Evolutionary conservation across 2,888 invertebrate genomes (phyloP).

Genomic region (Lamproptera curius): DNA sequence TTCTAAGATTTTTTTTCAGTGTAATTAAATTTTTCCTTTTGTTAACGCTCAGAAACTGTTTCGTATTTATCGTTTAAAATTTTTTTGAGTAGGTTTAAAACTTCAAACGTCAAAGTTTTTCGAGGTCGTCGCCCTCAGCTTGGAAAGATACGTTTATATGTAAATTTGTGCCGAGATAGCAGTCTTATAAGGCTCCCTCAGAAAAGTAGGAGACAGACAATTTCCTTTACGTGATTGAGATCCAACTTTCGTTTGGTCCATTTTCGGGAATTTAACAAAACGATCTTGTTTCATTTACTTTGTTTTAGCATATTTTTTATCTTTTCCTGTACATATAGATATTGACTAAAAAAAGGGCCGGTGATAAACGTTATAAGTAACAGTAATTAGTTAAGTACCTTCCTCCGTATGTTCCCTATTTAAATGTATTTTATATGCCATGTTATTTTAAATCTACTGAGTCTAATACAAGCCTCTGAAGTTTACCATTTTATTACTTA

Average conservation of each 20-base stretch:
- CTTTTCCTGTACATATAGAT: no score
- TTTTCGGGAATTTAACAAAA: not conserved
- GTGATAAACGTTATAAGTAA: no score
- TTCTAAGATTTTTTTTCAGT: not conserved
- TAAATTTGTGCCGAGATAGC: constrained; percentile 7
- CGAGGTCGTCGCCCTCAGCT: not conserved
- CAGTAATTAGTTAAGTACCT: no score
- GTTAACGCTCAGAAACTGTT: not conserved
- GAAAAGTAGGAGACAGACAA: constrained; percentile 4
- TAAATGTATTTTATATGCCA: no score
- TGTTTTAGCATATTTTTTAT: no score
- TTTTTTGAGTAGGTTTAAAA: not conserved
- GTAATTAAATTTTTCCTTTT: not conserved
- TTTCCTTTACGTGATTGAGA: constrained; percentile 9
- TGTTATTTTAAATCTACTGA: no score
- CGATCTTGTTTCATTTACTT: not conserved
- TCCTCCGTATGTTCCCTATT: no score
- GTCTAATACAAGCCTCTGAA: no score
- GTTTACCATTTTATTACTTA: no score
- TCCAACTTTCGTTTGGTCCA: not conserved
- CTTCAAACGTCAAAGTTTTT: not conserved
- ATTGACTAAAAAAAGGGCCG: no score
- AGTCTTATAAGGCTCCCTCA: constrained; percentile 1
- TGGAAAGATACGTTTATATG: not conserved
- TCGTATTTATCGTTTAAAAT: constrained; percentile 1